These are phyloP conservation scores for pig (Sus scrofa) DNA, from an alignment of 2,113 vertebrate genomes.

Conservation along the genomic window DNA sequence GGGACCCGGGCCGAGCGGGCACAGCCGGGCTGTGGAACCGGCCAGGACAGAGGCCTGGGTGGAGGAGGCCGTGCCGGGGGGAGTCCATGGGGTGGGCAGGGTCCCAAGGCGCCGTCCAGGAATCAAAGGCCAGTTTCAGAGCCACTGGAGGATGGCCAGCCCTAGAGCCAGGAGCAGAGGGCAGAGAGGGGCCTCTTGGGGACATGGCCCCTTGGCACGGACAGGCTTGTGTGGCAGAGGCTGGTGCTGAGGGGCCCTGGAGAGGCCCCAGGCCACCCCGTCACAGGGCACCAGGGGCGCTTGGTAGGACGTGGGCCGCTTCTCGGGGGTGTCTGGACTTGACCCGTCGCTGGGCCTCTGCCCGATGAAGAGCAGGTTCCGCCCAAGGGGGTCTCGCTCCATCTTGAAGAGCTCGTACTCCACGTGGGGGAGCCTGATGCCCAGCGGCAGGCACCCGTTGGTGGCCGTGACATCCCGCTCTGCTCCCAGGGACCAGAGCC, in stretches of 20 bases:
- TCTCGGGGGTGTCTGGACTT: conserved; percentile 90
- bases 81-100: fast-evolving
- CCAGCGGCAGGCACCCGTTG: conserved; percentile 91
- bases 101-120: neutral
- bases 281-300: conserved; percentile 92
- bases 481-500: conserved; percentile 88
- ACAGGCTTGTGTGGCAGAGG: conserved; percentile 46
- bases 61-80: neutral
- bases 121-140: conserved; percentile 66
- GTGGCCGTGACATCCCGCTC: conserved; percentile 94
- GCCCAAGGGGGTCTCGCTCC: conserved; percentile 88
- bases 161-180: conserved; percentile 68
- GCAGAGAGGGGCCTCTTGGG: conserved; percentile 47
- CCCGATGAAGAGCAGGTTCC: conserved; percentile 91
- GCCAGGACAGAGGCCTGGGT: fast-evolving
- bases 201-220: neutral
- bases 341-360: conserved; percentile 94
- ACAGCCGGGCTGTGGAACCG: fast-evolving
- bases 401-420: conserved; percentile 94
- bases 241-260: conserved; percentile 67
- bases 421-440: conserved; percentile 93
- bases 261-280: conserved; percentile 20
- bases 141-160: conserved; percentile 74
- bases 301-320: conserved; percentile 94
- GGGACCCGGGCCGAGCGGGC: neutral